Base-by-base conservation (phyloP, 2,888 invertebrate genomes). In the Cephus sareptanus region DNA sequence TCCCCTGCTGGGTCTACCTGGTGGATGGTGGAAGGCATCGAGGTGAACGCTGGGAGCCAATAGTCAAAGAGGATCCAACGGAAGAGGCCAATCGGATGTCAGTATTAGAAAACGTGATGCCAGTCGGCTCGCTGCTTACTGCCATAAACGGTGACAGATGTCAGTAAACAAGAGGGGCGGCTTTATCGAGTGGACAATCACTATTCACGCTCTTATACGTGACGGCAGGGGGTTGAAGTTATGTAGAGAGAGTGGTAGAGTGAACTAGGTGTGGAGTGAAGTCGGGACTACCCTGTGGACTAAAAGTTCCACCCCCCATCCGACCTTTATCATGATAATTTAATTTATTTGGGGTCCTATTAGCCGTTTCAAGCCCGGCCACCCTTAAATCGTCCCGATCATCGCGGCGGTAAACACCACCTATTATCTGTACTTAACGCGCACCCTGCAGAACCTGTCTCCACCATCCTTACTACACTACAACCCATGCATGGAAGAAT, bases 101-200 rank as follows among this genome's bases (percentile, higher is more conserved):
- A 15, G 35, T 30, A 76, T 73, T 15, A 13, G n/a, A 13, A n/a
- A 74, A 34, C 34, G 74, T 2, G 35, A 33, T 31, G 35, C 33
- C 34, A 34, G 34, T 69, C 75, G 13, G 33, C n/a, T 31, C 30
- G 34, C 77, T 73, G 80, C 79, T 83, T 79, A 79, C 79, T 76
- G 78, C 81, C 80, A 83, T 86, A 88, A 90, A 90, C 87, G 85
- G 88, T 90, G 90, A 90, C 91, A 91, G 91, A 91, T 91, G 91
- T 90, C 85, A 85, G 88, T 89, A 90, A 90, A 91, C 89, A 90
- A 88, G 89, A 84, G 88, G 89, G 80, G 87, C 86, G 86, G 86
- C 85, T 88, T 87, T 89, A 89, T 89, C 87, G 87, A 90, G 89
- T 90, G 90, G 89, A 89, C 89, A 90, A 89, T 89, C 85, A 86